Conservation (phyloP, 2,113 vertebrate species). For the Myotis brandtii region DNA sequence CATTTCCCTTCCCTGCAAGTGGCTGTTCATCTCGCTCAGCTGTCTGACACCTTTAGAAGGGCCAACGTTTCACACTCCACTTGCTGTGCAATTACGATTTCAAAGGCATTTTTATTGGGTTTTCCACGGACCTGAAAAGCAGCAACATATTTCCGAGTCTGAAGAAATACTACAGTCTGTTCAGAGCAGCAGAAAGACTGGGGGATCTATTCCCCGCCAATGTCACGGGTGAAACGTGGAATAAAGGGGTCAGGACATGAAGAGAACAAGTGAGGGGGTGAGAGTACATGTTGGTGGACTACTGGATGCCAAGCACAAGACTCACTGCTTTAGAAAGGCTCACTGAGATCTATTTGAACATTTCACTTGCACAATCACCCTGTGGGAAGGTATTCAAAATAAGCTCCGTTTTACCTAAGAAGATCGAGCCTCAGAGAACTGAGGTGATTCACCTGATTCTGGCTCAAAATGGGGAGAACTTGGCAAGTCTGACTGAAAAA, state of each 20-base stretch:
- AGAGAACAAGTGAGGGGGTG: neutral
- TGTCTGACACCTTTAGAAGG: slow-evolving; percentile 50
- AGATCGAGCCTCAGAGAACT: neutral
- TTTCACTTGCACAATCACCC: neutral
- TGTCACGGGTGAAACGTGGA: neutral
- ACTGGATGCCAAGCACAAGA: neutral
- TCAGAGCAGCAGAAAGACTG: neutral
- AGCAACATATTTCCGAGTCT: slow-evolving; percentile 27
- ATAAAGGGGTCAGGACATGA: neutral
- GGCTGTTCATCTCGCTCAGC: neutral
- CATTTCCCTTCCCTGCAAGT: slow-evolving; percentile 55
- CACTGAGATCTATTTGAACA: neutral
- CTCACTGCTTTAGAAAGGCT: neutral
- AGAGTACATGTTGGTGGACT: neutral
- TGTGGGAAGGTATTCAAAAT: neutral
- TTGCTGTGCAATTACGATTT: slow-evolving; percentile 42
- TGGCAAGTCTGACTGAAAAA: neutral
- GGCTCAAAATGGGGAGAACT: neutral
- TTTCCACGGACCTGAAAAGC: slow-evolving; percentile 39
- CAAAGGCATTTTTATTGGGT: slow-evolving; percentile 45
- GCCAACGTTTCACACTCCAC: slow-evolving; percentile 46
- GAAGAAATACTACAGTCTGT: slow-evolving; percentile 21
- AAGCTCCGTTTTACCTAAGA: neutral
- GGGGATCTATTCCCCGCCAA: neutral
- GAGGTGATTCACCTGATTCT: neutral